Percentiles rank a stretch among this genome's conserved stretches.
These are phyloP conservation scores for Eudyptes chrysolophus DNA, from an alignment of 2,113 vertebrate species.

Conservation along the genomic window DNA sequence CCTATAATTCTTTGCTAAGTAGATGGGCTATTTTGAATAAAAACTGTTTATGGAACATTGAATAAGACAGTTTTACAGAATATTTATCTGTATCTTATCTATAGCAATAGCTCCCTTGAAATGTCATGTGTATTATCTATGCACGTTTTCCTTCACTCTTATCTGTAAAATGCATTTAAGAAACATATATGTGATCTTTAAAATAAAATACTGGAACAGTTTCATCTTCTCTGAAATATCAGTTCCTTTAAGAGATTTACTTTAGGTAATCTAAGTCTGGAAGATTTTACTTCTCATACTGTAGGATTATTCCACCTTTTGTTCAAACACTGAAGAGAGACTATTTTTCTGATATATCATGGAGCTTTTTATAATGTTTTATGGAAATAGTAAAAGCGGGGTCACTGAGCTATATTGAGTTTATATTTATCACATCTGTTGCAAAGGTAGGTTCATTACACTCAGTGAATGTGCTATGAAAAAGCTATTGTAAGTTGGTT, in stretches of 20 bases:
- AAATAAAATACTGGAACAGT: not conserved
- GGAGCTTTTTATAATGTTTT: not conserved
- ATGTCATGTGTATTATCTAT: not conserved
- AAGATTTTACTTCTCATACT: not conserved
- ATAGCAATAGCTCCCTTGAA: not conserved
- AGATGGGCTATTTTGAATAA: not conserved
- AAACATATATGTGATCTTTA: not conserved
- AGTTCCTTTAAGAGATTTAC: not conserved
- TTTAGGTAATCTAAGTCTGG: not conserved
- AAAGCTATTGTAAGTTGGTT: not conserved
- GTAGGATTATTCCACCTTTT: not conserved
- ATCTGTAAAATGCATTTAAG: not conserved
- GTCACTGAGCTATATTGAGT: not conserved
- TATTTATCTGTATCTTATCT: not conserved
- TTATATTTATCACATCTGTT: not conserved
- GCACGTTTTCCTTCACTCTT: not conserved
- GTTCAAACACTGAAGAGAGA: not conserved
- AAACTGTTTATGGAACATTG: not conserved
- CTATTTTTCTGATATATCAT: not conserved
- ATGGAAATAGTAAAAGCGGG: not conserved
- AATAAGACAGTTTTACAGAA: not conserved
- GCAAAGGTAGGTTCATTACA: not conserved
- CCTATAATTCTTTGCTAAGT: not conserved
- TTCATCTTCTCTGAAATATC: not conserved
- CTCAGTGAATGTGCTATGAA: not conserved